These are phyloP conservation scores for Thera britannica DNA, from an alignment of 2,888 invertebrate species.

Conservation along the genomic window DNA sequence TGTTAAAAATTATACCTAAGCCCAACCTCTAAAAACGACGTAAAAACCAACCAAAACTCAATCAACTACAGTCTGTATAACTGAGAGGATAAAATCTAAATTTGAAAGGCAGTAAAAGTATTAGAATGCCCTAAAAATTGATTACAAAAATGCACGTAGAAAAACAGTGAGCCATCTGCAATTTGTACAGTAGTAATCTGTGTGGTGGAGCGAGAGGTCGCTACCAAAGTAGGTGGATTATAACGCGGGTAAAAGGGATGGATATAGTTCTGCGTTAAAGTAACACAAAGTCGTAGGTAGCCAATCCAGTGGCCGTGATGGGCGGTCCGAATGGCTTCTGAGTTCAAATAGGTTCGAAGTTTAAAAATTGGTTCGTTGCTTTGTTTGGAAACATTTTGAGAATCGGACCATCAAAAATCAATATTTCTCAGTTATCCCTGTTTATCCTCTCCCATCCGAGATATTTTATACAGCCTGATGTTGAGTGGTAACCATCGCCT, in stretches of 20 bases:
- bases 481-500: too few relatives aligned
- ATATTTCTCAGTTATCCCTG: neutral
- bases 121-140: slow-evolving; percentile 65
- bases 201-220: slow-evolving; percentile 60
- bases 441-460: too few relatives aligned
- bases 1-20: slow-evolving; percentile 73
- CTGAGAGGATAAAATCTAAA: slow-evolving; percentile 16
- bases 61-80: slow-evolving; percentile 36
- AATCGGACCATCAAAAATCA: slow-evolving; percentile 4
- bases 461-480: too few relatives aligned
- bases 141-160: slow-evolving; percentile 67
- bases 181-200: slow-evolving; percentile 72
- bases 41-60: slow-evolving; percentile 35
- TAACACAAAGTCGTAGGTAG: slow-evolving; percentile 66
- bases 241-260: slow-evolving; percentile 59
- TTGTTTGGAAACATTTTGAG: slow-evolving; percentile 25
- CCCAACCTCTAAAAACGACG: slow-evolving; percentile 38
- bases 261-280: slow-evolving; percentile 54
- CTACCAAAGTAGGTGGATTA: slow-evolving; percentile 32
- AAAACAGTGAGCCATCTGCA: slow-evolving; percentile 77
- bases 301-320: slow-evolving; percentile 72
- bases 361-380: slow-evolving; percentile 44
- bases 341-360: slow-evolving; percentile 63
- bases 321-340: slow-evolving; percentile 65
- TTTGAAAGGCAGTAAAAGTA: slow-evolving; percentile 37